phyloP scores from a whole-genome alignment of 1,140 invertebrate species.

The Meloidogyne chitwoodi region DNA sequence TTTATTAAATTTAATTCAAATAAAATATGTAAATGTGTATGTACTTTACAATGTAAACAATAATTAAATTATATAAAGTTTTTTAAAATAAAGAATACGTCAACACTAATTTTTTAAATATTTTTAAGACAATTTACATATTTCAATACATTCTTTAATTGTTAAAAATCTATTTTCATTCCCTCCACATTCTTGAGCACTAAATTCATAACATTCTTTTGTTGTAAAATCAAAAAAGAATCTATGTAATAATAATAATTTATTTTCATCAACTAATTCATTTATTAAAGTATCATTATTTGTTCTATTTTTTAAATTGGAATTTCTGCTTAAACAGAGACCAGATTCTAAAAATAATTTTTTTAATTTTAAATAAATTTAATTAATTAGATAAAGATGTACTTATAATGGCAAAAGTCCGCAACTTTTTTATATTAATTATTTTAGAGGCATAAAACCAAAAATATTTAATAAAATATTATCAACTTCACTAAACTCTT shows the following conservation, averaged over 20 bases:
- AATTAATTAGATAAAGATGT: too few relatives aligned
- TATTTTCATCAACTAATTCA: conserved; percentile 2
- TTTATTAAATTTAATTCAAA: too few relatives aligned
- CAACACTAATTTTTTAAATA: neutral
- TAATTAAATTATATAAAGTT: neutral
- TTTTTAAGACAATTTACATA: conserved; percentile 7
- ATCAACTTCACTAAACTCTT: too few relatives aligned
- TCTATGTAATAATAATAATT: conserved; percentile 25
- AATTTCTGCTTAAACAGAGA: conserved; percentile 13
- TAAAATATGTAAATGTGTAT: too few relatives aligned
- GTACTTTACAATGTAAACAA: too few relatives aligned
- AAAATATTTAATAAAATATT: too few relatives aligned
- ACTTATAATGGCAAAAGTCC: neutral
- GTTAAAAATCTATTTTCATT: conserved; percentile 45
- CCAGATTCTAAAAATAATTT: conserved; percentile 30
- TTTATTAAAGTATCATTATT: neutral
- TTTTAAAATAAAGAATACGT: too few relatives aligned
- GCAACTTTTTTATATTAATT: too few relatives aligned
- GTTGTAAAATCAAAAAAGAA: conserved; percentile 51
- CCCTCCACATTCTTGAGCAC: conserved; percentile 48
- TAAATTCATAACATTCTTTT: conserved; percentile 52
- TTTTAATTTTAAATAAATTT: neutral
- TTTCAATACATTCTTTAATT: conserved; percentile 23
- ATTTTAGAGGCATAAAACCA: too few relatives aligned
- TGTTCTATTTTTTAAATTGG: neutral